Percentiles rank a stretch among this genome's conserved stretches.
Evolutionary conservation across 2,797 vertebrate genomes (phyloP).

Genomic region (Bufotes viridis): DNA sequence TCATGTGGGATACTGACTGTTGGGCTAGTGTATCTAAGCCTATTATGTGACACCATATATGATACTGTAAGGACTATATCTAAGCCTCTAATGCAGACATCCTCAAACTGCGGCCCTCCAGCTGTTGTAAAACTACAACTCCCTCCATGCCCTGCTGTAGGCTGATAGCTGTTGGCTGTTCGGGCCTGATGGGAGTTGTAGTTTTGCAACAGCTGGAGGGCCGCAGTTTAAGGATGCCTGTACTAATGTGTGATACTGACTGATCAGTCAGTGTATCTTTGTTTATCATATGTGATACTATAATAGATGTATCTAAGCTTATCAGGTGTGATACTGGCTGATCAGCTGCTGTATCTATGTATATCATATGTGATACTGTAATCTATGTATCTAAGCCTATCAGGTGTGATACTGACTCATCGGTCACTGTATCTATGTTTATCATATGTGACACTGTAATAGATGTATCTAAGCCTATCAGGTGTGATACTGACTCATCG

Average conservation of each 20-base stretch:
- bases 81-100: background rate
- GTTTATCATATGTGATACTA: background rate
- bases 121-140: too few species aligned
- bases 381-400: background rate
- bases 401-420: too few species aligned
- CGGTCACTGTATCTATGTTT: background rate
- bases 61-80: background rate
- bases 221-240: too few species aligned
- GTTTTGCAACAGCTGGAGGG: too few species aligned
- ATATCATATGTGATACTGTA: background rate
- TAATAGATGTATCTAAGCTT: background rate
- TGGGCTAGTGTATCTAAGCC: background rate
- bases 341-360: background rate
- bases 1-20: background rate
- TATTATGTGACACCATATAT: background rate
- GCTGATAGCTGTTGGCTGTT: too few species aligned
- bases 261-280: background rate
- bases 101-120: too few species aligned
- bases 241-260: background rate
- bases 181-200: too few species aligned
- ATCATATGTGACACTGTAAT: background rate
- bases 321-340: background rate
- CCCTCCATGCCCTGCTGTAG: too few species aligned
- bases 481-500: background rate
- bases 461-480: background rate